phyloP scores from a whole-genome alignment of 2,888 invertebrate genomes.

The Pecten maximus region DNA sequence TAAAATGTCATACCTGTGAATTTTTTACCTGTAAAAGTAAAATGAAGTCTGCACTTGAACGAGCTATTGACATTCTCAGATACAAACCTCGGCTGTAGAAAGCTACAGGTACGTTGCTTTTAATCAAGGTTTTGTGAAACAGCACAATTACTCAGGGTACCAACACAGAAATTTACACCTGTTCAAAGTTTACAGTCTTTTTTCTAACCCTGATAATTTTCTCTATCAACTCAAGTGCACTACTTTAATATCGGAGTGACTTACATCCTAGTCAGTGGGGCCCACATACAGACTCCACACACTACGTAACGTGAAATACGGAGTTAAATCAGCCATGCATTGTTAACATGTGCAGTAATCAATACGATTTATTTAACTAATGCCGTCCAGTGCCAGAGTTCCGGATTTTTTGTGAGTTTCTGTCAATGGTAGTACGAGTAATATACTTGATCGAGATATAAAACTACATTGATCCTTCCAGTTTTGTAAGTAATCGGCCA shows the following conservation, averaged over 20 bases:
- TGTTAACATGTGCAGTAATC: slow-evolving; percentile 13
- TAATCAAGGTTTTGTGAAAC: neutral
- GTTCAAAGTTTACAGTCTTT: slow-evolving; percentile 1
- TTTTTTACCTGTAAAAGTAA: slow-evolving; percentile 30
- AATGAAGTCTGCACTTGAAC: slow-evolving; percentile 13
- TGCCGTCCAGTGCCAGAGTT: neutral
- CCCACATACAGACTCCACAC: neutral
- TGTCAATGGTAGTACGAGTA: neutral
- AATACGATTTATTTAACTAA: neutral
- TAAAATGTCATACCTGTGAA: slow-evolving; percentile 25
- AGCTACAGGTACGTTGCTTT: slow-evolving; percentile 7
- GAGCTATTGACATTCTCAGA: slow-evolving; percentile 17
- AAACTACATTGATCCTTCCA: neutral
- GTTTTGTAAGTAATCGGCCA: neutral
- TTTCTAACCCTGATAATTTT: slow-evolving; percentile 21
- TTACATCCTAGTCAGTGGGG: neutral
- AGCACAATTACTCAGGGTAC: neutral
- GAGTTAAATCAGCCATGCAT: neutral
- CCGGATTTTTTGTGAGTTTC: neutral
- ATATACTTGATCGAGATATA: neutral
- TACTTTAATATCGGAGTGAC: neutral
- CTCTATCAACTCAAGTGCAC: slow-evolving; percentile 19
- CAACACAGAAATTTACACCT: slow-evolving; percentile 22
- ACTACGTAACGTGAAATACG: neutral
- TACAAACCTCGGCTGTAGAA: slow-evolving; percentile 18